A percentile compares a stretch with the other conserved stretches of the same genome.
These are phyloP conservation scores for Orchesella cincta DNA, from an alignment of 1,140 invertebrate genomes.

Conservation along the genomic window DNA sequence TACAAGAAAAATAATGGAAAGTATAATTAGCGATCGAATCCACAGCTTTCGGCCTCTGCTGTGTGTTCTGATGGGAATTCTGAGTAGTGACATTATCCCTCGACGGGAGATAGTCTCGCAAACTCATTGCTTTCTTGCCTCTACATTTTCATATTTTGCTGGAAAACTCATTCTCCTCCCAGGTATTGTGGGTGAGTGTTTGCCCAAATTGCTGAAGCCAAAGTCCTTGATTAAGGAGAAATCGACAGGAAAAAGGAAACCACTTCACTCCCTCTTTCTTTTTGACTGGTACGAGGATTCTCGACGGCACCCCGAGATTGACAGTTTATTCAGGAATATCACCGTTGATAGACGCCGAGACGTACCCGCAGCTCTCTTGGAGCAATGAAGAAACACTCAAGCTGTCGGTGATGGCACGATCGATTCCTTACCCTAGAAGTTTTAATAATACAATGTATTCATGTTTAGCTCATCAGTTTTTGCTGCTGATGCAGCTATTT, in stretches of 20 bases:
- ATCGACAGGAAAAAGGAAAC: neutral
- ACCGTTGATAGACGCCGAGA: too few species aligned
- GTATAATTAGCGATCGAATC: slow-evolving; percentile 30
- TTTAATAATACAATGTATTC: too few species aligned
- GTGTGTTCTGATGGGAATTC: slow-evolving; percentile 7
- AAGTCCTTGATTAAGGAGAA: neutral
- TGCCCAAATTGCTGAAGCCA: neutral
- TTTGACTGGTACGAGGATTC: neutral
- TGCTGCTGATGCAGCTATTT: too few species aligned
- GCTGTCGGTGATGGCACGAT: too few species aligned
- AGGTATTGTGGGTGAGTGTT: neutral
- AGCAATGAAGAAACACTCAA: too few species aligned
- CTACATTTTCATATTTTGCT: neutral
- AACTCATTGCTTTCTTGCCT: neutral
- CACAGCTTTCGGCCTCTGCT: slow-evolving; percentile 29
- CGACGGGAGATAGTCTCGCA: neutral
- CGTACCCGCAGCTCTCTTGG: too few species aligned
- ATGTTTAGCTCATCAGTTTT: too few species aligned
- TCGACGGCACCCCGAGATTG: too few species aligned
- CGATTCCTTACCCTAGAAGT: too few species aligned
- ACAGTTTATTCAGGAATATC: too few species aligned
- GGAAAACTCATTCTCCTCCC: neutral
- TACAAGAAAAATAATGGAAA: slow-evolving; percentile 23
- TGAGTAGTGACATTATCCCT: slow-evolving; percentile 12
- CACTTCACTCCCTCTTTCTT: neutral